A percentile compares a stretch with the other conserved stretches of the same genome.
phyloP scores from a whole-genome alignment of 2,113 vertebrate species.

The Colinus virginianus region DNA sequence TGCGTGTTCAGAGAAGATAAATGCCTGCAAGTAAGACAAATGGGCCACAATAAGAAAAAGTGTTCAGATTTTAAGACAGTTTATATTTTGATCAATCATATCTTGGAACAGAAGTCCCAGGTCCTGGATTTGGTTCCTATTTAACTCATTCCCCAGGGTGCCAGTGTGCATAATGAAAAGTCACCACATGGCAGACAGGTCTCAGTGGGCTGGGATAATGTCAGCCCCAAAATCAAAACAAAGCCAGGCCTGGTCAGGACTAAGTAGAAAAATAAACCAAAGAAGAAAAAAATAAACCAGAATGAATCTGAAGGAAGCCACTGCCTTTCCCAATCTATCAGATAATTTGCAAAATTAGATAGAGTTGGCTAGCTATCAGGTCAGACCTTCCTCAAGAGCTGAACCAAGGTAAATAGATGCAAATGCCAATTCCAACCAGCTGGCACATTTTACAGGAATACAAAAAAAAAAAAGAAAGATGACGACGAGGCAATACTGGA shows the following conservation, averaged over 20 bases:
- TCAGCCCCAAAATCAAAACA: not conserved
- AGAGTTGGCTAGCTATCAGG: not conserved
- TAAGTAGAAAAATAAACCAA: not conserved
- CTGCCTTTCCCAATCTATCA: not conserved
- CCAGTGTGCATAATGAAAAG: not conserved
- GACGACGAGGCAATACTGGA: not conserved
- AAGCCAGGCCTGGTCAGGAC: not conserved
- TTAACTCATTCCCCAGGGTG: not conserved
- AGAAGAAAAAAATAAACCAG: not conserved
- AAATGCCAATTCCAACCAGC: not conserved
- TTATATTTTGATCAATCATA: not conserved
- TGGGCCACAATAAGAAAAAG: not conserved
- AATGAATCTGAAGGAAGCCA: not conserved
- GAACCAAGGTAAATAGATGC: not conserved
- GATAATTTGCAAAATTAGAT: not conserved
- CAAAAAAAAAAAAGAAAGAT: not conserved
- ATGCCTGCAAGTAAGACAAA: not conserved
- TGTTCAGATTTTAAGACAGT: not conserved
- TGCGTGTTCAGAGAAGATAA: not conserved
- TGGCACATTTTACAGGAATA: constrained; percentile 28
- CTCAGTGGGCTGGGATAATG: not conserved
- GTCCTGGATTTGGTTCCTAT: not conserved
- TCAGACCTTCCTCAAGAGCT: not conserved
- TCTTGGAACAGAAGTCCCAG: not conserved
- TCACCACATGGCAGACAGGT: not conserved